phyloP scores from a whole-genome alignment of 2,797 vertebrate genomes.

The Premnoplex brunnescens region DNA sequence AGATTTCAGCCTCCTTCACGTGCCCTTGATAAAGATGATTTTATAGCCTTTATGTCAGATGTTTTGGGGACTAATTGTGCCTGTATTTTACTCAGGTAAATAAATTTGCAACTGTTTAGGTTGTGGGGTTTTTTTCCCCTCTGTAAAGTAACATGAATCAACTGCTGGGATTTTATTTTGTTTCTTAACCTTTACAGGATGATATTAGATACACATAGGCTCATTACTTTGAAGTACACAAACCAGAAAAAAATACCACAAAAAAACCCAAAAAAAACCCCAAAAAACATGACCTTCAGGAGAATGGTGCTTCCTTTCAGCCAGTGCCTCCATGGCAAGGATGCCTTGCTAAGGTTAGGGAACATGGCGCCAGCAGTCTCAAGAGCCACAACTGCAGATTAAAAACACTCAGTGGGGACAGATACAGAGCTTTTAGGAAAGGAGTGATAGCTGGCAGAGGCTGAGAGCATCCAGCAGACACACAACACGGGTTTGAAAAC shows the following conservation, averaged over 20 bases:
- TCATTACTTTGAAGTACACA: conserved; percentile 7
- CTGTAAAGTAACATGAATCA: background rate
- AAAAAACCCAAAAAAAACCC: too few species aligned
- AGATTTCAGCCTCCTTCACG: background rate
- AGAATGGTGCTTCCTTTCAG: background rate
- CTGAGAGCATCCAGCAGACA: background rate
- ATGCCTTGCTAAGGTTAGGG: background rate
- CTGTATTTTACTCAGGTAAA: background rate
- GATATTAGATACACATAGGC: background rate
- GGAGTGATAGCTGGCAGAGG: background rate
- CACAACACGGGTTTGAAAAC: background rate
- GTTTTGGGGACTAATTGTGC: background rate
- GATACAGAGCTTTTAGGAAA: background rate
- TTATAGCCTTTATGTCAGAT: background rate
- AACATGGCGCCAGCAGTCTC: background rate
- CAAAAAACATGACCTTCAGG: background rate
- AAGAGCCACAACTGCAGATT: background rate
- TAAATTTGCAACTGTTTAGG: background rate
- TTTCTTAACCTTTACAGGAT: background rate
- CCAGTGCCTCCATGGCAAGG: background rate
- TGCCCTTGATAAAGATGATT: conserved; percentile 1
- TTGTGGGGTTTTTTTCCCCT: rapidly evolving
- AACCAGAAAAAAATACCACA: background rate
- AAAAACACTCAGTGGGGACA: background rate
- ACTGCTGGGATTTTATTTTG: conserved; percentile 10